phyloP scores from a whole-genome alignment of 2,888 invertebrate species.

The Itoplectis maculator region DNA sequence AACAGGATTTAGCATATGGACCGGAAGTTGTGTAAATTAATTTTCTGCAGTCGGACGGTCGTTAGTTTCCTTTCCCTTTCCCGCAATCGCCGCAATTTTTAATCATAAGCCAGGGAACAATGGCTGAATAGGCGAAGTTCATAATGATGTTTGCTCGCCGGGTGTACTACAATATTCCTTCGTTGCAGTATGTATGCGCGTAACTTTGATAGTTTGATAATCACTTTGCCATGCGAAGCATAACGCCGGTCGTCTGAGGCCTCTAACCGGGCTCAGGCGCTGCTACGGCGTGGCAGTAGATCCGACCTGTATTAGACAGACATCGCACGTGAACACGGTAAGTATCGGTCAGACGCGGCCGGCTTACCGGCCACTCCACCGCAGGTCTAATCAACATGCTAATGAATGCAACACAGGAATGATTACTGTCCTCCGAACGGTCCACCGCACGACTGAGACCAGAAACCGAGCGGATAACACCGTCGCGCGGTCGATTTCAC shows the following conservation, averaged over 20 bases:
- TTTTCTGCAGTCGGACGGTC: slow-evolving; percentile 2
- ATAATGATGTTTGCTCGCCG: slow-evolving; percentile 41
- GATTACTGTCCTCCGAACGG: slow-evolving; percentile 49
- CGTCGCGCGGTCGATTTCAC: not conserved
- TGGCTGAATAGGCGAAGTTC: slow-evolving; percentile 24
- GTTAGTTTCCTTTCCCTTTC: not conserved
- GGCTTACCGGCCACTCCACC: slow-evolving; percentile 35
- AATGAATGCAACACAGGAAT: slow-evolving; percentile 61
- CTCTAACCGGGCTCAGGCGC: slow-evolving; percentile 49
- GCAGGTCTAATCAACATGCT: slow-evolving; percentile 62
- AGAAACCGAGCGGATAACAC: slow-evolving; percentile 25
- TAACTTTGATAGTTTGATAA: slow-evolving; percentile 61
- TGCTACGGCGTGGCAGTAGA: slow-evolving; percentile 47
- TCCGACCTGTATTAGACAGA: slow-evolving; percentile 56
- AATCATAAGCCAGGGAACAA: slow-evolving; percentile 7
- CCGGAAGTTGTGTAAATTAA: not conserved
- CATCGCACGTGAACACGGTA: slow-evolving; percentile 47
- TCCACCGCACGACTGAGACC: slow-evolving; percentile 22
- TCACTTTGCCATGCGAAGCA: slow-evolving; percentile 41
- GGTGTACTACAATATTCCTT: slow-evolving; percentile 28
- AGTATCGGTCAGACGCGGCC: slow-evolving; percentile 50
- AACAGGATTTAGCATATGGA: not conserved
- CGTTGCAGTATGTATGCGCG: slow-evolving; percentile 9
- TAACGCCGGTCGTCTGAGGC: slow-evolving; percentile 11
- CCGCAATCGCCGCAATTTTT: not conserved